phyloP scores from a whole-genome alignment of 1,140 invertebrate genomes.

The Achatina immaculata region DNA sequence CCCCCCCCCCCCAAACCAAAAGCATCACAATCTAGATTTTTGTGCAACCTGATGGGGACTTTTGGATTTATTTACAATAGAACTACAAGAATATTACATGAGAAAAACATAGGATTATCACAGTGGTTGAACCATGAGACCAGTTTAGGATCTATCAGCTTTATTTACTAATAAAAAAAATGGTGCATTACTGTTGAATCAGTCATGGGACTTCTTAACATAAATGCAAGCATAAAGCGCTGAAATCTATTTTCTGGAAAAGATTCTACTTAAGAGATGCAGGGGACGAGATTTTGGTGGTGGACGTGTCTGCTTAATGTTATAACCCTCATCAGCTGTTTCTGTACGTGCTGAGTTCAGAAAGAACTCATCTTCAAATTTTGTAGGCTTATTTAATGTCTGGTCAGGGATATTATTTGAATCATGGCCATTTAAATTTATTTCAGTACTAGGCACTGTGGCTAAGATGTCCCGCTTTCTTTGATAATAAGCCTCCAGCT shows the following conservation, averaged over 20 bases:
- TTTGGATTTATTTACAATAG: no score
- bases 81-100: no score
- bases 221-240: no score
- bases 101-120: no score
- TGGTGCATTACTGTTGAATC: no score
- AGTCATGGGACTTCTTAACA: no score
- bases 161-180: no score
- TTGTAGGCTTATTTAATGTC: background rate
- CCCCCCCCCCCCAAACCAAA: no score
- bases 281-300: background rate
- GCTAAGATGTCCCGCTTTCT: background rate
- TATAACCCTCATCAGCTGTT: background rate
- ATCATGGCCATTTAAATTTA: background rate
- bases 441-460: background rate
- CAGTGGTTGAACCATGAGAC: no score
- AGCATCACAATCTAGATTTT: no score
- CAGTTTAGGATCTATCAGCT: no score
- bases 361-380: conserved; percentile 33
- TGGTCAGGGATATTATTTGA: background rate
- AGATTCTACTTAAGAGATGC: background rate
- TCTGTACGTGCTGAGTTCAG: conserved; percentile 20
- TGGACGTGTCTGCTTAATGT: background rate
- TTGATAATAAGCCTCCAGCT: background rate
- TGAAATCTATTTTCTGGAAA: background rate
- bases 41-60: no score